A percentile compares a stretch with the other conserved stretches of the same genome.
Conservation (phyloP, 2,113 vertebrate species). For the Hipposideros armiger region DNA sequence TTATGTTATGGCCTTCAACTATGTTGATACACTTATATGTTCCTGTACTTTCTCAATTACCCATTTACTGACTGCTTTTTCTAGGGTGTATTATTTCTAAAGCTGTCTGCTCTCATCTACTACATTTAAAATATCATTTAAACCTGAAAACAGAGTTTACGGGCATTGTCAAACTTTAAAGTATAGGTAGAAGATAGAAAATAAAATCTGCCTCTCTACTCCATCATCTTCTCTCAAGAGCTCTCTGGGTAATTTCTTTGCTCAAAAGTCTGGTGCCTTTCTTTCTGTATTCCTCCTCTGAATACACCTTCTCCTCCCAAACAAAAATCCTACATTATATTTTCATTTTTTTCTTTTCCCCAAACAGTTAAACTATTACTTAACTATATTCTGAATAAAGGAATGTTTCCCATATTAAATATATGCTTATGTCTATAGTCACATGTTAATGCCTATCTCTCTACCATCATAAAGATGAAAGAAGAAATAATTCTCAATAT, state of each 20-base stretch:
- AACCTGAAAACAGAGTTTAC: background rate
- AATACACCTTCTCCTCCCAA: background rate
- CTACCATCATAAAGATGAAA: constrained; percentile 7
- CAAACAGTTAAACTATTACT: background rate
- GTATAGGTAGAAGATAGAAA: background rate
- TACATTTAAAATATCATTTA: background rate
- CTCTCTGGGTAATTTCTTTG: background rate
- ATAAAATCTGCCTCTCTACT: background rate
- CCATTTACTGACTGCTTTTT: background rate
- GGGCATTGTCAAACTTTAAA: background rate
- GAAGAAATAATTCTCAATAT: background rate
- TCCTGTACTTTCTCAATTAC: background rate
- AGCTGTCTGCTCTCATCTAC: background rate
- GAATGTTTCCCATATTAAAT: background rate
- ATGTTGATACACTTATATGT: background rate
- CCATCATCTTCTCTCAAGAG: background rate
- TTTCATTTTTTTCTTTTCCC: background rate
- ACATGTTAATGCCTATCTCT: background rate
- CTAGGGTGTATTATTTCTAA: background rate
- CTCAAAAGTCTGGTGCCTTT: background rate
- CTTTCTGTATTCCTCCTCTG: background rate
- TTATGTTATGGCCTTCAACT: background rate
- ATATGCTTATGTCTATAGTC: background rate
- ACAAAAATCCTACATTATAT: background rate
- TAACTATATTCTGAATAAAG: background rate